Base-by-base conservation (phyloP, 37 sponge, comb jelly and placozoan genomes). In the Sycon ciliatum region DNA sequence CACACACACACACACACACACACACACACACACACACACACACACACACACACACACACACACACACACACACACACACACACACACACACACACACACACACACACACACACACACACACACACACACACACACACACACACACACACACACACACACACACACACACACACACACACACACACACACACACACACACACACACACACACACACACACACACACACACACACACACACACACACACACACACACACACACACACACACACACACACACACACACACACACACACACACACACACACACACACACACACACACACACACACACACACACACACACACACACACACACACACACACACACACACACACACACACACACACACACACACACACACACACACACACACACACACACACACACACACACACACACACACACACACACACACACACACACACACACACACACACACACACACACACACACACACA, bases 61-160 rank as follows among this genome's bases (percentile, higher is more conserved):
- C 65, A 64, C 65, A 64, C 65, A 64, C 65, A 64, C 65, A 64
- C 65, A 64, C 65, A 64, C 65, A 64, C 65, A 64, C 65, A 64
- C 65, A 64, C 65, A 64, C 65, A 64, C 65, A 27, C 65, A 64
- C 65, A 64, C 65, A 64, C 65, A 64, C 65, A 64, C 65, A 30
- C 65, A 27, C 65, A 30, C 65, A 64, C 65, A 30, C 65, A 64
- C 65, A 30, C 65, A 64, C 65, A 64, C 65, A 64, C 34, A 64
- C 65, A 64, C 65, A 64, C 34, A 30, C 34, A 30, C 65, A 64
- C 31, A 64, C 65, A 64, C 65, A 27, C 24, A 3, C 56, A 26
- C 24, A 55, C 24, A 1, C 24, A 55, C 24, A 4, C 24, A 1
- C 24, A 2, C 22, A 55, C 24, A 27, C 24, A 55, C 24, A 26